Evolutionary conservation across 2,888 invertebrate species (phyloP).

Genomic region (Acanthacorydalis orientalis): DNA sequence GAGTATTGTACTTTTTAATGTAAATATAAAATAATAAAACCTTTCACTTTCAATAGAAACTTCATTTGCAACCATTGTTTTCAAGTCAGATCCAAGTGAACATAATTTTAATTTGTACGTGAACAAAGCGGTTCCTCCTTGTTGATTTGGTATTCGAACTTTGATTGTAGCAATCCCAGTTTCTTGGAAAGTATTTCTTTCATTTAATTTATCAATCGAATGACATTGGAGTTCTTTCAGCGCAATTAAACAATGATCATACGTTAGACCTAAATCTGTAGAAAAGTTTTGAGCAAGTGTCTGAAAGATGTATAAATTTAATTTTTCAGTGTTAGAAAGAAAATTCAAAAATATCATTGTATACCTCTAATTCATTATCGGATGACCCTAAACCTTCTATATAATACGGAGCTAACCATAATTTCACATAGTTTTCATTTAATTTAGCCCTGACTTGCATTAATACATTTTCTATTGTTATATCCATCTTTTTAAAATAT

Average conservation of each 20-base stretch:
- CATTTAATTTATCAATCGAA: conserved; percentile 54
- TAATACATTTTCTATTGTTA: conserved; percentile 38
- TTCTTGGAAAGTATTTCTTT: conserved; percentile 47
- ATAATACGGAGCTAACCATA: conserved; percentile 61
- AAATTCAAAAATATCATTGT: conserved; percentile 1
- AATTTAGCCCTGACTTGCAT: conserved; percentile 49
- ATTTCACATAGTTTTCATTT: conserved; percentile 47
- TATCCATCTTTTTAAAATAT: conserved; percentile 7
- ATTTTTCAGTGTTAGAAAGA: not conserved
- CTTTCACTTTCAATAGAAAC: conserved; percentile 18
- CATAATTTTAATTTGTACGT: conserved; percentile 39
- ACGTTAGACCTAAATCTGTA: conserved; percentile 31
- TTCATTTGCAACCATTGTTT: conserved; percentile 31
- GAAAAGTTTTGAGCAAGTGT: conserved; percentile 42
- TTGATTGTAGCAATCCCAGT: conserved; percentile 59
- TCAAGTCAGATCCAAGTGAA: conserved; percentile 35
- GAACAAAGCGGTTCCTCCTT: conserved; percentile 29
- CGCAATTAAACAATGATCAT: conserved; percentile 33
- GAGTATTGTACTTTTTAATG: not conserved
- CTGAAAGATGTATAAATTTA: conserved; percentile 25
- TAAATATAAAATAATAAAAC: conserved; percentile 1
- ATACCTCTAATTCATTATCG: conserved; percentile 32
- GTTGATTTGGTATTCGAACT: conserved; percentile 41
- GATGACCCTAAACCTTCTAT: conserved; percentile 29
- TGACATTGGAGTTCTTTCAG: conserved; percentile 46